A percentile compares a stretch with the other conserved stretches of the same genome.
phyloP scores from a whole-genome alignment of 2,113 vertebrate species.

The Gambusia affinis region DNA sequence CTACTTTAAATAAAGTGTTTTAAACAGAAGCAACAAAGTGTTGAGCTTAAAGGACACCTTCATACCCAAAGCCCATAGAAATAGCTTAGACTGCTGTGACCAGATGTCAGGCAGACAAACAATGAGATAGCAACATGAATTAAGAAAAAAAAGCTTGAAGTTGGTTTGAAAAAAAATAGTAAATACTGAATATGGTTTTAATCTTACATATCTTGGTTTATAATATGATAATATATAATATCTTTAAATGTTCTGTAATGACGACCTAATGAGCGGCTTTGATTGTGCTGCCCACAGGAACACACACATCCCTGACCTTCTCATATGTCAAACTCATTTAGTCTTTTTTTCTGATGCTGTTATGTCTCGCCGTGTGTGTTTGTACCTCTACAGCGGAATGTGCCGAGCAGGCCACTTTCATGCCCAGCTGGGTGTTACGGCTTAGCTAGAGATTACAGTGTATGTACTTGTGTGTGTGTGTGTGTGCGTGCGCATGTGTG shows the following conservation, averaged over 20 bases:
- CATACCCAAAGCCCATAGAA: too few relatives aligned
- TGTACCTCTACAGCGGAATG: slow-evolving; percentile 72
- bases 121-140: too few relatives aligned
- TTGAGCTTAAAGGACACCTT: too few relatives aligned
- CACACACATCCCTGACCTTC: slow-evolving; percentile 13
- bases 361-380: slow-evolving; percentile 36
- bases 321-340: slow-evolving; percentile 48
- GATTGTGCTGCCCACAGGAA: not conserved
- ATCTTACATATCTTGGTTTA: too few relatives aligned
- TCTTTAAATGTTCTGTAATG: not conserved
- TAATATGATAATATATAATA: not conserved
- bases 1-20: too few relatives aligned
- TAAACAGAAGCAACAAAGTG: too few relatives aligned
- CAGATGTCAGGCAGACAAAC: too few relatives aligned
- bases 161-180: too few relatives aligned
- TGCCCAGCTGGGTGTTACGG: slow-evolving; percentile 58
- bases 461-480: slow-evolving; percentile 25
- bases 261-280: not conserved
- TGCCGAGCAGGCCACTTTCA: slow-evolving; percentile 64
- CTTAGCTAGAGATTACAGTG: slow-evolving; percentile 65
- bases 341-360: slow-evolving; percentile 29
- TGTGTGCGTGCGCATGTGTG: slow-evolving; percentile 25
- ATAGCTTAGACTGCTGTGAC: too few relatives aligned
- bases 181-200: too few relatives aligned
- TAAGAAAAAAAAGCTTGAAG: too few relatives aligned